These are phyloP conservation scores for Crenuchus spilurus DNA, from an alignment of 2,797 vertebrate species.

Conservation along the genomic window DNA sequence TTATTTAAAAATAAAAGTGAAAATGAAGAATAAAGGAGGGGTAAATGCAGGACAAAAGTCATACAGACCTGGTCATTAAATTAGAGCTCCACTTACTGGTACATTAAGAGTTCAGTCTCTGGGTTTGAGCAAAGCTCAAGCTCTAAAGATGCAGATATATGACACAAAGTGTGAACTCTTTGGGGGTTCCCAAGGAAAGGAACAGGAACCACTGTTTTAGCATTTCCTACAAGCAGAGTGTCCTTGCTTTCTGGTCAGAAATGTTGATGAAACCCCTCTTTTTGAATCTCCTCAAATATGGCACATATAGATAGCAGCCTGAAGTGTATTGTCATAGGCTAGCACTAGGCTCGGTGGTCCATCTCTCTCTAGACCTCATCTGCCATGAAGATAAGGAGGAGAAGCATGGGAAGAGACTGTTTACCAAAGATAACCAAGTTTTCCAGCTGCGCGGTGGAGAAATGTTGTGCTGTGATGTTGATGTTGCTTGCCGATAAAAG, in stretches of 20 bases:
- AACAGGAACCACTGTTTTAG: neutral
- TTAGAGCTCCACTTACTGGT: no score
- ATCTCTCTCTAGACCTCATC: conserved; percentile 22
- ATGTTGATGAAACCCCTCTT: neutral
- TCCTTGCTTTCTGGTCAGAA: neutral
- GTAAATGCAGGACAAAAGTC: no score
- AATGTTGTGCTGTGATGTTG: conserved; percentile 2
- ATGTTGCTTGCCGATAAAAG: neutral
- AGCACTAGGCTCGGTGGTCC: conserved; percentile 10
- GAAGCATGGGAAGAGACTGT: conserved; percentile 27
- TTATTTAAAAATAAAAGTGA: no score
- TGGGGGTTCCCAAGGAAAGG: neutral
- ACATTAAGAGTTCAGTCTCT: no score
- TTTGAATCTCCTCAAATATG: conserved; percentile 29
- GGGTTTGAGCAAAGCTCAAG: no score
- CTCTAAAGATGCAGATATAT: no score
- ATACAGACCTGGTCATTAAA: no score
- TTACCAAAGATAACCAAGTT: conserved; percentile 45
- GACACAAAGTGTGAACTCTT: no score
- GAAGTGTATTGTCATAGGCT: conserved; percentile 20
- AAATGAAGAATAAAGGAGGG: no score
- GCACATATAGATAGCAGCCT: conserved; percentile 37
- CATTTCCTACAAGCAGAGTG: neutral
- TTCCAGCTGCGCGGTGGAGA: conserved; percentile 8
- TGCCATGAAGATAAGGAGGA: conserved; percentile 26